A percentile compares a stretch with the other conserved stretches of the same genome.
These are phyloP conservation scores for Azemiops feae DNA, from an alignment of 2,113 vertebrate genomes.

Conservation along the genomic window DNA sequence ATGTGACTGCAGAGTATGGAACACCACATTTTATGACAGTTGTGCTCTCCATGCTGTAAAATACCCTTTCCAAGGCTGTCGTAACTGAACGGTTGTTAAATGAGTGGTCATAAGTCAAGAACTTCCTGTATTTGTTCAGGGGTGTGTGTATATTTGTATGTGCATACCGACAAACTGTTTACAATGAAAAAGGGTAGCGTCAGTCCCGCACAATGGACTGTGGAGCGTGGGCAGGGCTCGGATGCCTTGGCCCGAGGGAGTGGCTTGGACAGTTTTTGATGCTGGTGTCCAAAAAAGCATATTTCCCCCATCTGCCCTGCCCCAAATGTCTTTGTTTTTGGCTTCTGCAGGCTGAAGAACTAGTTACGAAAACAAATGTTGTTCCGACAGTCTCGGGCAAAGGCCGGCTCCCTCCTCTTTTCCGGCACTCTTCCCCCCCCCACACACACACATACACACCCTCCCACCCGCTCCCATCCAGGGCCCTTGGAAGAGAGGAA, in stretches of 20 bases:
- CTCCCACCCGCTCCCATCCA: not conserved
- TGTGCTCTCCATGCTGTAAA: not conserved
- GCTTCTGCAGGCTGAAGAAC: not conserved
- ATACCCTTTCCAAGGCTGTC: not conserved
- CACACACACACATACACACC: too few species aligned
- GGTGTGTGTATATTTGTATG: not conserved
- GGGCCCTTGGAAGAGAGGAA: slow-evolving; percentile 20
- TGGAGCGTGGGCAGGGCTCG: not conserved
- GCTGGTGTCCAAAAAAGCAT: not conserved
- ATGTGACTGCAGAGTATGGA: too few species aligned
- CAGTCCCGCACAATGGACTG: not conserved
- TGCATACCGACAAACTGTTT: not conserved
- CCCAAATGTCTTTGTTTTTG: not conserved
- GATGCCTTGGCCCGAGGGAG: not conserved
- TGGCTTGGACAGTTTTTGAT: slow-evolving; percentile 28
- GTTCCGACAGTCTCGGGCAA: not conserved
- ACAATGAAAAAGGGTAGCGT: not conserved
- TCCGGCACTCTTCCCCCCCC: too few species aligned
- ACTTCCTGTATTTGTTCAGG: not conserved
- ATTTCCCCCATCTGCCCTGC: not conserved
- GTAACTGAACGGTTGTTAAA: not conserved
- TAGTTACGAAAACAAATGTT: not conserved
- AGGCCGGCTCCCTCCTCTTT: not conserved
- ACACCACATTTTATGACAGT: too few species aligned
- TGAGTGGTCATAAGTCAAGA: not conserved